A percentile compares a stretch with the other conserved stretches of the same genome.
These are phyloP conservation scores for Pedetes capensis DNA, from an alignment of 2,113 vertebrate species.

Conservation along the genomic window DNA sequence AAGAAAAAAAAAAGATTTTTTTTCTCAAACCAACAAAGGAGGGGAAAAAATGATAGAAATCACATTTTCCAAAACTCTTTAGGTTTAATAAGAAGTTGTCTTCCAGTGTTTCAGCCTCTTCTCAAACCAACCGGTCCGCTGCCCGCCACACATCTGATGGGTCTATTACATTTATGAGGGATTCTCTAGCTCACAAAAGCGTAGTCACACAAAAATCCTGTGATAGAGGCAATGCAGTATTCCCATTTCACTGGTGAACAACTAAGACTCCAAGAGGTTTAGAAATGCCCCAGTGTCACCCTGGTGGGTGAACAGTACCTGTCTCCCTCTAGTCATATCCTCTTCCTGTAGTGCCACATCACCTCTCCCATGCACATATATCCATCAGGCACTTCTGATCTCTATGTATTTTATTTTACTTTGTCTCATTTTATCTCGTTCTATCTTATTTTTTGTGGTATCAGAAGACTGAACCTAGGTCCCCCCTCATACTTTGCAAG, in stretches of 20 bases:
- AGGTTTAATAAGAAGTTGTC: neutral
- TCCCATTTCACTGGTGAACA: neutral
- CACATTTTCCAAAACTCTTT: conserved; percentile 33
- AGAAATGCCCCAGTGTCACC: neutral
- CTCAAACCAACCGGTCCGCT: neutral
- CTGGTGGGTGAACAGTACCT: neutral
- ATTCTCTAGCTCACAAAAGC: neutral
- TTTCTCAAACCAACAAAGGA: conserved; percentile 3
- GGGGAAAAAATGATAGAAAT: neutral
- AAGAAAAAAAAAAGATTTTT: conserved; percentile 4
- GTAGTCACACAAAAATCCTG: neutral
- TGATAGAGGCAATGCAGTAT: neutral
- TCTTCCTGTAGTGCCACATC: neutral
- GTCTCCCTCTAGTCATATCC: neutral
- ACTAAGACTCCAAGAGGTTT: neutral
- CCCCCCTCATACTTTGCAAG: too few species aligned
- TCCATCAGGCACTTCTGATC: neutral
- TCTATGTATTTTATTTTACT: too few species aligned
- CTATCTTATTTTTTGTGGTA: too few species aligned
- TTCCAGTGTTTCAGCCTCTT: neutral
- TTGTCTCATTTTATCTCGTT: too few species aligned
- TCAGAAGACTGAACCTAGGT: too few species aligned
- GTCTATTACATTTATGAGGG: neutral
- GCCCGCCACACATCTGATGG: neutral
- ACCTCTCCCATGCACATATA: rapidly evolving